Percentiles rank a stretch among this genome's conserved stretches.
Evolutionary conservation across 2,888 invertebrate genomes (phyloP).

Genomic region (Agriotes lineatus): DNA sequence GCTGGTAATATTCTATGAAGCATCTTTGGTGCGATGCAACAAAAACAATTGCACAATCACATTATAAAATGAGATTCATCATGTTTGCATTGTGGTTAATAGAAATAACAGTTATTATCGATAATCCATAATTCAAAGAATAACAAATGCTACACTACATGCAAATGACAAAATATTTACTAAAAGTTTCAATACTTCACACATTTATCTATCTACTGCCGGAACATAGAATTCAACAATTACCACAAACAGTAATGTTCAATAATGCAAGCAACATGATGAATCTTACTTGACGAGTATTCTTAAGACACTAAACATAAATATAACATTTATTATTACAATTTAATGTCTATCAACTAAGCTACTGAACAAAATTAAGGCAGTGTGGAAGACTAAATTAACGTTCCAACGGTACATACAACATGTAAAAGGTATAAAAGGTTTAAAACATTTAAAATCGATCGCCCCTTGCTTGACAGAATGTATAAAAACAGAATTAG

Average conservation of each 20-base stretch:
- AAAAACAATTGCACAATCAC: slow-evolving; percentile 36
- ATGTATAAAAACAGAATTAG: not conserved
- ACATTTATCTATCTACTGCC: too few species aligned
- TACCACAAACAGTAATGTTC: not conserved
- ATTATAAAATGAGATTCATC: slow-evolving; percentile 19
- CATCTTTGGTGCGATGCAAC: slow-evolving; percentile 38
- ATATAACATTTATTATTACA: not conserved
- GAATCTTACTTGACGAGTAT: slow-evolving; percentile 10
- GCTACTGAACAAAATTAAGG: slow-evolving; percentile 23
- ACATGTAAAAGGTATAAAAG: slow-evolving; percentile 6
- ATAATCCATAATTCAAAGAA: not conserved
- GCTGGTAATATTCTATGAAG: slow-evolving; percentile 6
- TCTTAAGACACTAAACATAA: slow-evolving; percentile 4
- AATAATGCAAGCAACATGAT: not conserved
- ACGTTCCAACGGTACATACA: slow-evolving; percentile 4
- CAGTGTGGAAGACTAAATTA: slow-evolving; percentile 38
- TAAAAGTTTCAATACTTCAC: too few species aligned
- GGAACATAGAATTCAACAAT: too few species aligned
- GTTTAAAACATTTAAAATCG: slow-evolving; percentile 4
- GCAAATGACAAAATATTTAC: too few species aligned
- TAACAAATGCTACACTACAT: not conserved
- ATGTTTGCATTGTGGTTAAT: not conserved
- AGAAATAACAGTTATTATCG: too few species aligned
- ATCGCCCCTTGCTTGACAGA: not conserved
- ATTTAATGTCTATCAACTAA: not conserved